Conservation (phyloP, 2,113 vertebrate species). For the Anolis sagrei region DNA sequence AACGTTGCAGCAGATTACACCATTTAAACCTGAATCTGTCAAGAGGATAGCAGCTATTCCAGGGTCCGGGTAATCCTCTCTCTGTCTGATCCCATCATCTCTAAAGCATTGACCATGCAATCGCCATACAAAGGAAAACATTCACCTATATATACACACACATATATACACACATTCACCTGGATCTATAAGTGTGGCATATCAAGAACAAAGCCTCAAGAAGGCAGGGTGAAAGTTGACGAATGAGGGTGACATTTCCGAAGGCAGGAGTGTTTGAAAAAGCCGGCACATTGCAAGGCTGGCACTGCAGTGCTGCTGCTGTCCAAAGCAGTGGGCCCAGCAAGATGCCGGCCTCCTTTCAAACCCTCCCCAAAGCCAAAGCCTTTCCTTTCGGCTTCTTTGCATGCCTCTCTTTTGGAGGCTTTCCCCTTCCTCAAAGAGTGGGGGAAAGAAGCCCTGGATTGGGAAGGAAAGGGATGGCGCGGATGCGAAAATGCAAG, state of each 20-base stretch:
- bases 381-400: background rate
- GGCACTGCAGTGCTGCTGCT: background rate
- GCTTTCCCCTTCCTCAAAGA: too few species aligned
- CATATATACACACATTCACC: background rate
- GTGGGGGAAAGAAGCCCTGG: background rate
- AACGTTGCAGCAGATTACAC: background rate
- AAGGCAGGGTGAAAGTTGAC: too few species aligned
- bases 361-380: background rate
- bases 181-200: too few species aligned
- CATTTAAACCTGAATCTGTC: background rate
- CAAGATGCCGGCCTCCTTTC: background rate
- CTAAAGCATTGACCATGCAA: background rate
- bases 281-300: background rate
- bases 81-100: background rate
- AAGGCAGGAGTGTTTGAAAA: too few species aligned
- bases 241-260: too few species aligned
- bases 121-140: conserved; percentile 6
- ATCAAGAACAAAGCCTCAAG: background rate
- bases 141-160: background rate
- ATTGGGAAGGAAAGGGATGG: too few species aligned
- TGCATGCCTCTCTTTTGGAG: too few species aligned
- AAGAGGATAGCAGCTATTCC: background rate
- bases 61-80: background rate
- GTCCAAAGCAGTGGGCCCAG: background rate
- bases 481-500: too few species aligned